Evolutionary conservation across 2,797 vertebrate species (phyloP), one percentile per base, ranked within the genome.

Genomic region (Macrochelys suwanniensis): DNA sequence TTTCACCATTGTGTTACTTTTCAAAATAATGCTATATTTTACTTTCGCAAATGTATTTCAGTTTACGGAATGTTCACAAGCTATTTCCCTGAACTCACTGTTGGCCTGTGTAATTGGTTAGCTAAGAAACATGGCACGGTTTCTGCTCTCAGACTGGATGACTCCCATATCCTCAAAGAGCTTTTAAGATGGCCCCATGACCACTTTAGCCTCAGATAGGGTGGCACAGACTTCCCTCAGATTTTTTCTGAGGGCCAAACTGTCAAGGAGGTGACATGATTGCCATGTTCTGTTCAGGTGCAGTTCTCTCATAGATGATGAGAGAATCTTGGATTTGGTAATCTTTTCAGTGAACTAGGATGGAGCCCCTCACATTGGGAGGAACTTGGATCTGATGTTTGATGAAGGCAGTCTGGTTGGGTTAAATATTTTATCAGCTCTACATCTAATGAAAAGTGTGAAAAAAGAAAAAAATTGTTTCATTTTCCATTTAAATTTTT

Each of bases 111-210:
- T 37, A 79, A 84, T 50, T 85, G 28, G 42, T 33, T 3, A 74
- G 7, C 59, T 84, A 56, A 11, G 53, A 53, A 80, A 53, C 0
- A 0, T 49, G 71, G 31, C 45, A 79, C 3, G 31, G 42, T 74
- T 80, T 89, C 81, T 85, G 71, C 7, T 17, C 6, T 68, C 54
- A 85, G 31, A 8, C 19, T 42, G n/a, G 65, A 42, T 65, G 57
- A 80, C 49, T 82, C 33, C 56, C 31, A 65, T 82, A 59, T 21
- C 10, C 7, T 28, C 31, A 76, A 82, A 76, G 42, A 31, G 33
- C 7, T 89, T 88, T 56, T 47, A 10, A 10, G 13, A 45, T 37
- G 76, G 11, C 50, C 5, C 12, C 16, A 26, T 53, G 61, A 91
- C 54, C 65, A 51, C 8, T 57, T 42, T 7, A 0, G 12, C 42